Evolutionary conservation across 2,888 invertebrate species (phyloP), one percentile per base, ranked within the genome.

Genomic region (Exocentrus adspersus): DNA sequence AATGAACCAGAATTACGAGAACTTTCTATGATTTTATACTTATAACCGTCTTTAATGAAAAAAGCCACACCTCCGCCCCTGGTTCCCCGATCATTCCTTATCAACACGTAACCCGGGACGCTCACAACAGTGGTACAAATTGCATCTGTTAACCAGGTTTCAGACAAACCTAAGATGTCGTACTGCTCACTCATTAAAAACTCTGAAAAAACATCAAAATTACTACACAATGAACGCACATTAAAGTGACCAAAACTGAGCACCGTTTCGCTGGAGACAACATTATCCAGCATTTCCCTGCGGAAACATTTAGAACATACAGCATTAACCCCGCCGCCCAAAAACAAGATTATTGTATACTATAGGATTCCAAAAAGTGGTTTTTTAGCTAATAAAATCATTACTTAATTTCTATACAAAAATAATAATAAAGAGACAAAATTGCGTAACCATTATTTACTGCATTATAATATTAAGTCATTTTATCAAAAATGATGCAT

Each of bases 191-290:
- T 9, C 20, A 6, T 19, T 3, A 32, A 32, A 37, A 53, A 53
- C 19, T 53, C 37, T 19, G 19, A 37, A 19, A 53, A 41, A 4
- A 19, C 10, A 53, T 53, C 37, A 16, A 53, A 37, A 2, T 41
- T 41, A 37, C 24, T 19, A 19, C 17, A 17, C n/a, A 53, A n/a
- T 53, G 51, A 51, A 32, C 51, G 14, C 21, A 30, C 32, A 51
- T 51, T 51, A 17, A 30, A 51, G 16, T 51, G 52, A 37, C 52
- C 16, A 41, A 37, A 53, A 37, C 16, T 42, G 4, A 42, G 10
- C 10, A 17, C 42, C 5, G 16, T 42, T 9, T 42, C 9, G 16
- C 2, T 42, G 17, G 12, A 4, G 16, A 16, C 10, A 2, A 2
- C 12, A 53, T 19, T n/a, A 12, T 53, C 16, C 24, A 37, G 3